Conservation (phyloP, 2,113 vertebrate species). For the Anoura caudifer region DNA sequence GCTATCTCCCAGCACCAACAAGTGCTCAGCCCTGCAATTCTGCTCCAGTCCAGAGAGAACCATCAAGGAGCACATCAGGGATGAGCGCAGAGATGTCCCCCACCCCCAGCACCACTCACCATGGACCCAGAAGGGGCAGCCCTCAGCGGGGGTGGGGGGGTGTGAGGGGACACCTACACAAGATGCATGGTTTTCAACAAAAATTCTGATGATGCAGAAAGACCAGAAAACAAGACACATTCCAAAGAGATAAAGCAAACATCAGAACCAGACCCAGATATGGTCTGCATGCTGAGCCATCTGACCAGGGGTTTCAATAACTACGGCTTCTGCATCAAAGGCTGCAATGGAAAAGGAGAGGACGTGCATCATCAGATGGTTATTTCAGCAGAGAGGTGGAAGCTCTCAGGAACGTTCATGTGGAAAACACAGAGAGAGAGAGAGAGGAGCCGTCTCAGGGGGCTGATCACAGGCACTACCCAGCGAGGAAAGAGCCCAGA, state of each 20-base stretch:
- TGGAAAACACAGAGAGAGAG: too few species aligned
- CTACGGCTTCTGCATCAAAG: too few species aligned
- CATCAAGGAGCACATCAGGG: fast-evolving
- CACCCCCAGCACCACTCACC: fast-evolving
- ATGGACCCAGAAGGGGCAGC: background rate
- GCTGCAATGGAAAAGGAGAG: too few species aligned
- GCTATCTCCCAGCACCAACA: fast-evolving
- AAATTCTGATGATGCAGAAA: background rate
- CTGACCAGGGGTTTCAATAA: too few species aligned
- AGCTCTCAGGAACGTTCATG: too few species aligned
- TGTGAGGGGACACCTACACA: background rate
- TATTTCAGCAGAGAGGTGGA: too few species aligned
- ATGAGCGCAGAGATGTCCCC: background rate
- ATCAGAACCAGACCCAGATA: background rate
- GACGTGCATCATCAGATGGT: too few species aligned
- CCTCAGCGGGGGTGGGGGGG: background rate
- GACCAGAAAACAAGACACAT: background rate
- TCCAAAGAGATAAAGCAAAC: background rate
- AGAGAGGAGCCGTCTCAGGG: too few species aligned
- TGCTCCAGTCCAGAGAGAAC: background rate
- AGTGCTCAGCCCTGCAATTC: background rate
- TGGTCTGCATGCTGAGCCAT: fast-evolving
- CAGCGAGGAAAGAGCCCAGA: too few species aligned
- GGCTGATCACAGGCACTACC: too few species aligned
- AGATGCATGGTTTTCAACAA: background rate